Conservation (phyloP, 2,888 invertebrate species). For the Tiphia femorata region DNA sequence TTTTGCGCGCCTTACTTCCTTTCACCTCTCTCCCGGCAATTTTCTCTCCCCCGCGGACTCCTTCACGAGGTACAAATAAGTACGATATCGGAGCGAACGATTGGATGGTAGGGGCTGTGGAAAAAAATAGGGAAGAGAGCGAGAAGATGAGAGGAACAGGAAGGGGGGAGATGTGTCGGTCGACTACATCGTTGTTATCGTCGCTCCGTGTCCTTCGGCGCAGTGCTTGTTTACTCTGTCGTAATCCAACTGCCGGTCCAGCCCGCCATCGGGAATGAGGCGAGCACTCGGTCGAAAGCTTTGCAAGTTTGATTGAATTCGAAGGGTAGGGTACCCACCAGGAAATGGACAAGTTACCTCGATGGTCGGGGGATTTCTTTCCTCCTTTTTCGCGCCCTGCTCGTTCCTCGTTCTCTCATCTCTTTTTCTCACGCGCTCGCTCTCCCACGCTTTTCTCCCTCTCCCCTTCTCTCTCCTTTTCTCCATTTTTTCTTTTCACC, state of each 20-base stretch:
- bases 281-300: conserved; percentile 40
- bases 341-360: conserved; percentile 52
- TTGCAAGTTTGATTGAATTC: conserved; percentile 61
- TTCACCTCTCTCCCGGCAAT: conserved; percentile 25
- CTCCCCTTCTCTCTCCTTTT: neutral
- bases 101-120: no score
- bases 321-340: conserved; percentile 26
- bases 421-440: neutral
- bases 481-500: conserved; percentile 24
- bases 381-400: no score
- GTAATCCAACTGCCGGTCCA: conserved; percentile 19
- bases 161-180: no score
- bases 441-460: neutral
- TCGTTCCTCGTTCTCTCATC: neutral
- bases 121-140: no score
- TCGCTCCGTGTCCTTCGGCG: conserved; percentile 8
- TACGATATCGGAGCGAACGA: conserved; percentile 11
- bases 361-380: conserved; percentile 6
- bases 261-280: conserved; percentile 1
- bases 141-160: no score
- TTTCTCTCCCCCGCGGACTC: conserved; percentile 38
- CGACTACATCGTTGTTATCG: no score
- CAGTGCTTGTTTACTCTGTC: conserved; percentile 37
- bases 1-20: conserved; percentile 2
- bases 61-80: conserved; percentile 29